Evolutionary conservation across 2,888 invertebrate genomes (phyloP), one percentile per base, ranked within the genome.

Genomic region (Folsomia manolachei): DNA sequence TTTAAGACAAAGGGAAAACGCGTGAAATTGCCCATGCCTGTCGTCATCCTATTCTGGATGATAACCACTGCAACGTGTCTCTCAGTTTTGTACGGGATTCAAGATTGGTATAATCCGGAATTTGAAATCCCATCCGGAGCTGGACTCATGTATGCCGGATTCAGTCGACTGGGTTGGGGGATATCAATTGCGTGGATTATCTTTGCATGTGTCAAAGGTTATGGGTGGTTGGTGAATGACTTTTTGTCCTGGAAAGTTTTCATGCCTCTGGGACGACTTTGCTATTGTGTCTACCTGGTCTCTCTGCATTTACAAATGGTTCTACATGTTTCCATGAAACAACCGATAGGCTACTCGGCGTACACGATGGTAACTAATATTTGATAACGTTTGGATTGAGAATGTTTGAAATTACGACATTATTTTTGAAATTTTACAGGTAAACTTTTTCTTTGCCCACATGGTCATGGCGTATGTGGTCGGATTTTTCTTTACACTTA

Each of bases 121-220:
- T 60, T 66, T 2, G 67, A 73, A 11, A 76, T 77, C 60, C 75
- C 76, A 11, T 18, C 56, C 21, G 69, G 71, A n/a, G 65, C 70
- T 0, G 71, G 72, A 0, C 64, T 75, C 0, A 53, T 72, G 14
- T 80, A 80, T 61, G 80, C 76, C 0, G 78, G 73, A 0, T 63
- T 80, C 2, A 74, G 72, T 64, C 70, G 76, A 14, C 71, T 74
- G n/a, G 79, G 71, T 11, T 82, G 81, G 81, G 79, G 72, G 7
- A 1, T 81, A n/a, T 72, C 75, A 0, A 63, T 82, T 0, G 69
- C 72, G 2, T 82, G 82, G 82, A 71, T 82, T 7, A 76, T 82
- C n/a, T 81, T 81, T 70, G 80, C 80, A 2, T 82, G 82, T 68
- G 72, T 77, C 21, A 80, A 78, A 63, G 82, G 81, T 11, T 79